These are phyloP conservation scores for Triplophysa yarkandensis DNA, from an alignment of 2,797 vertebrate genomes.

Conservation along the genomic window DNA sequence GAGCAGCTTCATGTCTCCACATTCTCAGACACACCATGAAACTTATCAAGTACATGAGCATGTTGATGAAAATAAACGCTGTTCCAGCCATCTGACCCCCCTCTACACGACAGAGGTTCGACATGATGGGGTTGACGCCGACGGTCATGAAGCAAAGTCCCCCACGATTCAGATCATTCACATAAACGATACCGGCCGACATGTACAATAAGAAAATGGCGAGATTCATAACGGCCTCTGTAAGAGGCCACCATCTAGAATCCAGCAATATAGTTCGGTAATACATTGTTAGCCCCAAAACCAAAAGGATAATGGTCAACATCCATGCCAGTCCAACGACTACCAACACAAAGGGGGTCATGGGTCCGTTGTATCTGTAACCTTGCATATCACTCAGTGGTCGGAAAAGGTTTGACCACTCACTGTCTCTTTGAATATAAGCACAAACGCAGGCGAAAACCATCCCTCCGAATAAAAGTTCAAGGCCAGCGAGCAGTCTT, in stretches of 20 bases:
- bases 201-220: conserved; percentile 77
- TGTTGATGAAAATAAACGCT: conserved; percentile 77
- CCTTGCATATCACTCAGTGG: conserved; percentile 57
- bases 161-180: conserved; percentile 80
- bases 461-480: conserved; percentile 81
- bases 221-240: conserved; percentile 76
- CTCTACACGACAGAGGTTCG: conserved; percentile 72
- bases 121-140: conserved; percentile 72
- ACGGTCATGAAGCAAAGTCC: conserved; percentile 77
- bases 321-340: conserved; percentile 74
- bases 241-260: conserved; percentile 81
- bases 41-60: conserved; percentile 71
- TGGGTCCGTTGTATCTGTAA: conserved; percentile 77
- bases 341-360: conserved; percentile 78
- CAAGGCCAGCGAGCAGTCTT: conserved; percentile 72
- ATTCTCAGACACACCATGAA: conserved; percentile 75
- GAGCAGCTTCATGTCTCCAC: conserved; percentile 73
- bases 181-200: conserved; percentile 76
- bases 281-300: conserved; percentile 78
- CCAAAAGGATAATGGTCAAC: conserved; percentile 71
- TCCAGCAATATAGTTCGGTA: conserved; percentile 79
- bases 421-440: conserved; percentile 80
- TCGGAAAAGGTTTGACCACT: conserved; percentile 76
- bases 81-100: conserved; percentile 78
- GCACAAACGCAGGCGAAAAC: conserved; percentile 77